Evolutionary conservation across 2,797 vertebrate species (phyloP).

Genomic region (Poecilia wingei): DNA sequence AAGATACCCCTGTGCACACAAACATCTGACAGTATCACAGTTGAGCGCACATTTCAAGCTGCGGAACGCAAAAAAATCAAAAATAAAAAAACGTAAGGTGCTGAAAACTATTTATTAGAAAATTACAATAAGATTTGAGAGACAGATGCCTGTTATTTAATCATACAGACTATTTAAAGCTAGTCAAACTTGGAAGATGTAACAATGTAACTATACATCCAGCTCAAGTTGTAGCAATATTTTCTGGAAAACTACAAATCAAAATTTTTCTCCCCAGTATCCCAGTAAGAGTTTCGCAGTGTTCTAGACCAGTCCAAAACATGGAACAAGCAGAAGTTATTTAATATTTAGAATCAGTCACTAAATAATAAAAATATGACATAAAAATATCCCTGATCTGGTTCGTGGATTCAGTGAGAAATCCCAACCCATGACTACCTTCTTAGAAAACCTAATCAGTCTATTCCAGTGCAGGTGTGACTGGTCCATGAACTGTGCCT

Average conservation of each 20-base stretch:
- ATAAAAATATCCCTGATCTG: not conserved
- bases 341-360: not conserved
- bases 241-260: not conserved
- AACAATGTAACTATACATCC: not conserved
- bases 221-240: not conserved
- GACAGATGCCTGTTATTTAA: not conserved
- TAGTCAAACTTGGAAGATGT: not conserved
- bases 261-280: not conserved
- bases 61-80: conserved; percentile 20
- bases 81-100: conserved; percentile 22
- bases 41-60: conserved; percentile 36
- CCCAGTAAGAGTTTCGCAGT: not conserved
- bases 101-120: conserved; percentile 4
- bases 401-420: not conserved
- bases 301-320: not conserved
- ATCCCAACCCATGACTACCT: too few relatives aligned
- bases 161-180: not conserved
- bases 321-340: not conserved
- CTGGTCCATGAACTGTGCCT: not conserved
- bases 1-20: conserved; percentile 34
- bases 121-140: conserved; percentile 11
- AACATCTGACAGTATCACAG: conserved; percentile 22
- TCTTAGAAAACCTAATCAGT: not conserved
- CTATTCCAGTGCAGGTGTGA: not conserved
- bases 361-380: not conserved